Conservation (phyloP, 37 sponge, comb jelly and placozoan species). For the Lycopodina hypogea region DNA sequence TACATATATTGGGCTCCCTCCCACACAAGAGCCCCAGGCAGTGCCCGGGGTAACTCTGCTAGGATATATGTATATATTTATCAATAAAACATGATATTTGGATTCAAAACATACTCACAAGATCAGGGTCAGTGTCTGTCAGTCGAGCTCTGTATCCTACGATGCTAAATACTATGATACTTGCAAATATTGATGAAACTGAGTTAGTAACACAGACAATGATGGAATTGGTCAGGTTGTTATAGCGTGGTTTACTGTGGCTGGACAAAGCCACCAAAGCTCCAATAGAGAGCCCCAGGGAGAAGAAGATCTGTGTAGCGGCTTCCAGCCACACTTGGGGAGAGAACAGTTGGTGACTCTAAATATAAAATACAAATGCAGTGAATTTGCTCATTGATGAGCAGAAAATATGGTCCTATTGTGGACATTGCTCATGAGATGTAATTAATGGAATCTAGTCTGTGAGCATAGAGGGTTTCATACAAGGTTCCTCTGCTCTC, state of each 20-base stretch:
- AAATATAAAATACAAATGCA: too few species aligned
- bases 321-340: slow-evolving; percentile 95
- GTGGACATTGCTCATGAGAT: too few species aligned
- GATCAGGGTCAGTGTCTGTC: slow-evolving; percentile 11
- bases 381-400: too few species aligned
- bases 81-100: too few species aligned
- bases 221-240: slow-evolving; percentile 67
- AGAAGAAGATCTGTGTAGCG: slow-evolving; percentile 96
- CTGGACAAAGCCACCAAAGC: slow-evolving; percentile 88
- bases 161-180: slow-evolving; percentile 85
- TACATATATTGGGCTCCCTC: too few species aligned
- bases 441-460: too few species aligned
- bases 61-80: too few species aligned
- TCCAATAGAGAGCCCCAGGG: slow-evolving; percentile 85
- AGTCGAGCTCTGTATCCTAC: slow-evolving; percentile 76
- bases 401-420: too few species aligned
- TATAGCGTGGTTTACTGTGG: slow-evolving; percentile 73
- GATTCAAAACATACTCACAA: slow-evolving; percentile 47
- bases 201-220: slow-evolving; percentile 84
- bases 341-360: slow-evolving; percentile 17
- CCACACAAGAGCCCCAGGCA: too few species aligned
- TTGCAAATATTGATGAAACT: slow-evolving; percentile 84
- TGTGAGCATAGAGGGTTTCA: too few species aligned
- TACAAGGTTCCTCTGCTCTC: too few species aligned
- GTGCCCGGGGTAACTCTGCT: too few species aligned